A percentile compares a stretch with the other conserved stretches of the same genome.
Conservation (phyloP, 2,113 vertebrate species). For the Bubo bubo region DNA sequence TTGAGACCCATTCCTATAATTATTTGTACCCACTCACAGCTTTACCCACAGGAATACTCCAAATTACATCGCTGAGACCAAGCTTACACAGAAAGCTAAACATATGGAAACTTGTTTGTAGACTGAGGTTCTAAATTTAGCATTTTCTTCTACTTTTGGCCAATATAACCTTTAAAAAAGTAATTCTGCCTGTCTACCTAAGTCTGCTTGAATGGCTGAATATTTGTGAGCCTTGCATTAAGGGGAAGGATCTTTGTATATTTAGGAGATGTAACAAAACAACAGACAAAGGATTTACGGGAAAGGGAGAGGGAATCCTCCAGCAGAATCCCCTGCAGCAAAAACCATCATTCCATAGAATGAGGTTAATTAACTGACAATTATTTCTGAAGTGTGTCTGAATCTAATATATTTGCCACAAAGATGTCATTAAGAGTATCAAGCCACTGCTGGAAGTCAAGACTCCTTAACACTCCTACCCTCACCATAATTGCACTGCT, state of each 20-base stretch:
- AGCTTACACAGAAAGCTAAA: background rate
- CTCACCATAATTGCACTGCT: background rate
- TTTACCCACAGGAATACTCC: background rate
- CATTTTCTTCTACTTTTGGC: background rate
- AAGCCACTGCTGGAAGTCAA: background rate
- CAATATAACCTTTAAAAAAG: background rate
- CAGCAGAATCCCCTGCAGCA: background rate
- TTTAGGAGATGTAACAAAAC: background rate
- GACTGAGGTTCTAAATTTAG: background rate
- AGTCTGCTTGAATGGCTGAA: background rate
- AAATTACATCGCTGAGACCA: background rate
- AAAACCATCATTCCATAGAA: background rate
- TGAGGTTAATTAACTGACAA: background rate
- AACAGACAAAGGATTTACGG: background rate
- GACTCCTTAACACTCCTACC: background rate
- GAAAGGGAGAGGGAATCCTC: background rate
- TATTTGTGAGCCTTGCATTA: background rate
- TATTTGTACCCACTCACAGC: background rate
- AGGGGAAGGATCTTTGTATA: background rate
- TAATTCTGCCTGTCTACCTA: background rate
- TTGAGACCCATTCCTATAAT: background rate
- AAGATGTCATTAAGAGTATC: background rate
- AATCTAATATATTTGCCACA: slow-evolving; percentile 4
- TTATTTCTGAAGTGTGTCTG: slow-evolving; percentile 19
- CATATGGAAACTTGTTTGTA: background rate